Base-by-base conservation (phyloP, 2,797 vertebrate genomes). In the Botia kubotai region DNA sequence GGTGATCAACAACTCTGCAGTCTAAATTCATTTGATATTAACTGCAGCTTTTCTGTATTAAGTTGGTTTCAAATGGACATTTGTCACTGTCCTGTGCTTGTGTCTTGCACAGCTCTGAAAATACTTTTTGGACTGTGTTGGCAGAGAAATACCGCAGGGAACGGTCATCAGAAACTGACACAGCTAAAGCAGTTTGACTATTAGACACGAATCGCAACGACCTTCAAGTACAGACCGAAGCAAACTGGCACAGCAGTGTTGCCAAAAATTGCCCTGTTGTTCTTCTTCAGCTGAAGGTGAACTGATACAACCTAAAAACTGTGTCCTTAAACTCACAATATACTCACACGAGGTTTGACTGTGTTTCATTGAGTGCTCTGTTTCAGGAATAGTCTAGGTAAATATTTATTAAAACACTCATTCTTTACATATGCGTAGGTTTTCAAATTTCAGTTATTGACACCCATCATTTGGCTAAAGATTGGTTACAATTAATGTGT, bases 271-370 rank as follows among this genome's bases (percentile, higher is more conserved):
- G 50, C 19, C 57, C 58, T 65, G 69, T 29, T 29, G 29, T 65
- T 72, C 19, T 43, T 72, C 16, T 10, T 72, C 57, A 36, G 67
- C 46, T 79, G 77, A 72, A 79, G 69, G 69, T 79, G 60, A 79
- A 55, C 46, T 63, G 43, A 23, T 14, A 55, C 17, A 71, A 72
- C 77, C 69, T 72, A 72, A 60, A 79, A 79, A 72, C 52, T 65
- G 26, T 53, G 58, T 65, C 69, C 58, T 66, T 17, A 48, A 77
- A 70, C 11, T 29, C 66, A 14, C n/a, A 63, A n/a, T n/a, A n/a
- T n/a, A n/a, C n/a, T n/a, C n/a, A n/a, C n/a, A n/a, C n/a, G n/a
- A n/a, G n/a, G n/a, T n/a, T 57, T 68, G 29, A 29, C 29, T 29
- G 29, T 23, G 29, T 77, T 68, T 29, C 21, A 58, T 77, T 11